Conservation (phyloP, 2,113 vertebrate genomes). For the Phoenicopterus ruber region DNA sequence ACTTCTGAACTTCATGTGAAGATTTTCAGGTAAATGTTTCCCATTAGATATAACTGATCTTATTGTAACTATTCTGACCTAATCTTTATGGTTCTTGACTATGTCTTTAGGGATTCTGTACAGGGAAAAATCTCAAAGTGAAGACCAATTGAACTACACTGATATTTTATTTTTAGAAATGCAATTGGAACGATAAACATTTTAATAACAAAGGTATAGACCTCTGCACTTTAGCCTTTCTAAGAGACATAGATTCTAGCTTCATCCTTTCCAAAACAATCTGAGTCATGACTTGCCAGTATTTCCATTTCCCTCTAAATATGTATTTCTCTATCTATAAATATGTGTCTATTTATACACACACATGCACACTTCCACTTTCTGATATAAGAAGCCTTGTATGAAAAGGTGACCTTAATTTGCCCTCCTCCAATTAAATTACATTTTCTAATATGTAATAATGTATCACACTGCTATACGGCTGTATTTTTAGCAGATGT, state of each 20-base stretch:
- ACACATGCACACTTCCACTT: not conserved
- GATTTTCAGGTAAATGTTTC: not conserved
- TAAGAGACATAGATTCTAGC: not conserved
- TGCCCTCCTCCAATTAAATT: not conserved
- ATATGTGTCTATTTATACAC: not conserved
- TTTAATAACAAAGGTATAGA: not conserved
- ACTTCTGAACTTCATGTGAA: not conserved
- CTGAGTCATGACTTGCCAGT: not conserved
- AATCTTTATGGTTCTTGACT: not conserved
- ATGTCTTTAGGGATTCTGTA: not conserved
- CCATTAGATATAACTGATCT: not conserved
- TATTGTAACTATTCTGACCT: not conserved
- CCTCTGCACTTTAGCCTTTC: not conserved
- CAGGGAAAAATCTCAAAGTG: not conserved
- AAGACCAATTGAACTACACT: not conserved
- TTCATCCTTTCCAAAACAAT: not conserved
- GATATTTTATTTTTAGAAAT: conserved; percentile 37
- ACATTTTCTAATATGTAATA: not conserved
- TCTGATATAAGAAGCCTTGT: not conserved
- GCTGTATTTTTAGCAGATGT: not conserved
- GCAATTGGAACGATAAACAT: not conserved
- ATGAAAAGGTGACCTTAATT: not conserved
- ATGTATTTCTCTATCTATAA: not conserved
- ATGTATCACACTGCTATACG: not conserved
- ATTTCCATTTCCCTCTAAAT: not conserved